Evolutionary conservation across 1,140 invertebrate species (phyloP), one percentile per base, ranked within the genome.

Genomic region (Oppia nitens): DNA sequence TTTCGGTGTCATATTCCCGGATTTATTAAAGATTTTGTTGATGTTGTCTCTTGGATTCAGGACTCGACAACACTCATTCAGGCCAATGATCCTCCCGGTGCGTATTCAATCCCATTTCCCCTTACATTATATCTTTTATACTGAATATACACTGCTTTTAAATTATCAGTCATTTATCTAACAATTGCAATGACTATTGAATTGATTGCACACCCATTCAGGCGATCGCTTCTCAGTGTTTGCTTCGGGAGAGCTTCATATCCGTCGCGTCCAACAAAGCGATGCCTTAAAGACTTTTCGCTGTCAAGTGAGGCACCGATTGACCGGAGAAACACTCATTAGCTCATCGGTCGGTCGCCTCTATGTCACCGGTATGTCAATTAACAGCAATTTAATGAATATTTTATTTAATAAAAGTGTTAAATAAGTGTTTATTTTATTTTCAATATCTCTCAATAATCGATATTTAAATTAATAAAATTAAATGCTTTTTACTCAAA

Each of bases 1-100:
- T 68, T 74, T 51, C 66, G 64, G 48, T 74, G 72, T 60, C 62
- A 65, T 40, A 69, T 73, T 25, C 85, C 86, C n/a, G 85, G 83
- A 21, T 88, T 87, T 73, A 84, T 89, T 53, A 80, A 81, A 52
- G 85, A 89, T 74, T 83, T 87, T 72, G 81, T 89, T 60, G 81
- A 84, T 64, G 81, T 89, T 60, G 76, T 80, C 55, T 83, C 83
- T 68, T 89, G 86, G 85, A 47, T 64, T 23, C 57, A 61, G 47
- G 50, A 60, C 27, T 57, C 56, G 12, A 51, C 49, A 9, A 48
- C 56, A 14, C 48, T 40, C 6, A 40, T 40, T 9, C 32, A 40
- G 17, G 32, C 32, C 6, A 40, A 17, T 40, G 32, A 40, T 40
- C 32, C 17, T 40, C 32, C 32, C 32, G 32, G 32, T 40, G 17